Evolutionary conservation across 2,888 invertebrate species (phyloP), one percentile per base, ranked within the genome.

Genomic region (Pristionchus maxplancki): DNA sequence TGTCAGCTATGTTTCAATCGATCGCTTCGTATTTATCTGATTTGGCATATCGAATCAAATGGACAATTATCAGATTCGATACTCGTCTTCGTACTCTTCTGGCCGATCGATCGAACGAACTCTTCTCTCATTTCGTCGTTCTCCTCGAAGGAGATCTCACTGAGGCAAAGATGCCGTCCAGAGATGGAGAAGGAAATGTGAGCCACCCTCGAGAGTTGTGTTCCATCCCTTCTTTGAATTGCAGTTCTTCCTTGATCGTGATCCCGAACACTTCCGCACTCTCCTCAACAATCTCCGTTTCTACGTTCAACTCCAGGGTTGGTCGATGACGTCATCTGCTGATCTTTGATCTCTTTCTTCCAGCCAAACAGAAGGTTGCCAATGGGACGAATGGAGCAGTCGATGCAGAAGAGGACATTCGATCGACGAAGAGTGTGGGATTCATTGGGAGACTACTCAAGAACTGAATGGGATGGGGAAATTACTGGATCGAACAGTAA

Each of bases 181-280:
- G 58, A 24, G 87, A 87, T 48, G 58, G 48, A n/a, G 87, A 87
- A 3, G 87, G 87, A 71, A 78, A 78, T 87, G 87, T 87, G n/a
- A n/a, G 87, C 31, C 17, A n/a, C 6, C 34, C n/a, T n/a, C 34
- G 15, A 58, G 53, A 11, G 34, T 50, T 50, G 3, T 50, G n/a
- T n/a, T n/a, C n/a, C n/a, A n/a, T n/a, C n/a, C n/a, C n/a, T n/a
- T n/a, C n/a, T n/a, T n/a, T n/a, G n/a, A n/a, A 67, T 74, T 58
- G 13, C 67, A 89, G 89, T 89, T 88, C 88, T 89, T 89, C 67
- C 84, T 89, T 4, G 89, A 89, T 62, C 89, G 89, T 62, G 89
- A 89, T 50, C 89, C 89, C 28, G 89, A 89, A 62, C 83, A 89
- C 67, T 89, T 89, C 81, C 89, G 89, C 0, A 88, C 88, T 20